Evolutionary conservation across 92 coral and sea anemone genomes (phyloP).

Genomic region (Siderastrea radians): DNA sequence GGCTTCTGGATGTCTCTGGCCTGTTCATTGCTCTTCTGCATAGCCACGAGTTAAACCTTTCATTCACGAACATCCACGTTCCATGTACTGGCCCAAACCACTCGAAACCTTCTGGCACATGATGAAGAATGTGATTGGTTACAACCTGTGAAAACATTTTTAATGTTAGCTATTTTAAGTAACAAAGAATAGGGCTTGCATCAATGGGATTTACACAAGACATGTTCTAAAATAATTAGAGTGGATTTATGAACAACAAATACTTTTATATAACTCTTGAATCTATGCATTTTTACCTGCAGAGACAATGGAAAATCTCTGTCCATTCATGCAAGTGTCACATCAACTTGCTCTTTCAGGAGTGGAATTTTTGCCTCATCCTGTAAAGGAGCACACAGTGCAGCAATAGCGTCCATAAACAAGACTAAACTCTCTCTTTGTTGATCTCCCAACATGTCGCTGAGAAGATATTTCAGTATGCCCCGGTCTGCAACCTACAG

Average conservation of each 20-base stretch:
- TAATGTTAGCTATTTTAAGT: neutral
- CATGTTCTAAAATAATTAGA: too few species aligned
- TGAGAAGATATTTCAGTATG: too few species aligned
- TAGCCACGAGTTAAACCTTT: slow-evolving; percentile 61
- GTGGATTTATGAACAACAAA: too few species aligned
- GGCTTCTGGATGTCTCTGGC: slow-evolving; percentile 52
- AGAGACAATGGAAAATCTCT: slow-evolving; percentile 63
- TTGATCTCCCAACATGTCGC: too few species aligned
- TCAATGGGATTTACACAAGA: too few species aligned
- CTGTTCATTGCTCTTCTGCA: slow-evolving; percentile 53
- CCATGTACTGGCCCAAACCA: slow-evolving; percentile 64
- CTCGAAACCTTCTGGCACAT: slow-evolving; percentile 42
- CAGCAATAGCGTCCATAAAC: too few species aligned
- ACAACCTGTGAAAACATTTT: slow-evolving; percentile 26
- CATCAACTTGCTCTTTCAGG: slow-evolving; percentile 47
- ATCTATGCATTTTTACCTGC: slow-evolving; percentile 31
- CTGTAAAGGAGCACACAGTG: too few species aligned
- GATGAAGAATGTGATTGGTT: slow-evolving; percentile 65
- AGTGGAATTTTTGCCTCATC: neutral
- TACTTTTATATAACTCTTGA: neutral
- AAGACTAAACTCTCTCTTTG: too few species aligned
- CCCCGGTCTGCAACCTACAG: too few species aligned
- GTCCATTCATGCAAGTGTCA: slow-evolving; percentile 48
- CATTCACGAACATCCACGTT: slow-evolving; percentile 67
- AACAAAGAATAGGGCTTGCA: neutral